These are phyloP conservation scores for Thera britannica DNA, from an alignment of 2,888 invertebrate genomes.

Conservation along the genomic window DNA sequence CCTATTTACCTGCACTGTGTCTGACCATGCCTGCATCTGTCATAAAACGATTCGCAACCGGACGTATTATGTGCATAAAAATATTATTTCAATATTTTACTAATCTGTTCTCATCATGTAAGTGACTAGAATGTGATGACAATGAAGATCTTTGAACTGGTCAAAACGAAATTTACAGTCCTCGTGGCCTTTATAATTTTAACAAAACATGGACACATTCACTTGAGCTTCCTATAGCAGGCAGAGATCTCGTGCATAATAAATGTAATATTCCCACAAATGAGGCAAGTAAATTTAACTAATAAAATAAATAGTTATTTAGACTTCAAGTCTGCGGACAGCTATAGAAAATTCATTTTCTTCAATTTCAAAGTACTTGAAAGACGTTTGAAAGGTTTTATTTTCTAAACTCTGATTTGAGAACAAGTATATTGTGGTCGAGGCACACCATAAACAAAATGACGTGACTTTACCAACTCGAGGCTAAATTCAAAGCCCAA, in stretches of 20 bases:
- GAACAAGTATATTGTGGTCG: slow-evolving; percentile 11
- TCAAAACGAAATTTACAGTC: too few species aligned
- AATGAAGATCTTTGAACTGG: too few species aligned
- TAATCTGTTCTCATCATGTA: too few species aligned
- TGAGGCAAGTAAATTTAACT: slow-evolving; percentile 1
- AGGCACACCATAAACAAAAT: slow-evolving; percentile 11
- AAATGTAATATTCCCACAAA: background rate
- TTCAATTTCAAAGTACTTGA: slow-evolving; percentile 10
- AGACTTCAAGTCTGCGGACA: background rate
- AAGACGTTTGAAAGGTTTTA: slow-evolving; percentile 7
- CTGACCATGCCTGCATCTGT: too few species aligned
- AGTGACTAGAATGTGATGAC: too few species aligned
- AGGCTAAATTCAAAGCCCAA: slow-evolving; percentile 27
- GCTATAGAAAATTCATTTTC: slow-evolving; percentile 8
- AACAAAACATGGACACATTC: slow-evolving; percentile 2
- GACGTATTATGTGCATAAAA: too few species aligned
- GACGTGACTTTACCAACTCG: slow-evolving; percentile 31
- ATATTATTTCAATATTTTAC: too few species aligned
- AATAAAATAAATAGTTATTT: background rate
- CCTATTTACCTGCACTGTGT: too few species aligned
- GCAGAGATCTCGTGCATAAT: background rate
- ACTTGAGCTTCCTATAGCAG: background rate
- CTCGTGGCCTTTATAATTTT: background rate
- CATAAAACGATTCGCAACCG: too few species aligned
- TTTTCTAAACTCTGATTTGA: slow-evolving; percentile 8